Conservation (phyloP, 2,888 invertebrate species). For the Eristalis tenax region DNA sequence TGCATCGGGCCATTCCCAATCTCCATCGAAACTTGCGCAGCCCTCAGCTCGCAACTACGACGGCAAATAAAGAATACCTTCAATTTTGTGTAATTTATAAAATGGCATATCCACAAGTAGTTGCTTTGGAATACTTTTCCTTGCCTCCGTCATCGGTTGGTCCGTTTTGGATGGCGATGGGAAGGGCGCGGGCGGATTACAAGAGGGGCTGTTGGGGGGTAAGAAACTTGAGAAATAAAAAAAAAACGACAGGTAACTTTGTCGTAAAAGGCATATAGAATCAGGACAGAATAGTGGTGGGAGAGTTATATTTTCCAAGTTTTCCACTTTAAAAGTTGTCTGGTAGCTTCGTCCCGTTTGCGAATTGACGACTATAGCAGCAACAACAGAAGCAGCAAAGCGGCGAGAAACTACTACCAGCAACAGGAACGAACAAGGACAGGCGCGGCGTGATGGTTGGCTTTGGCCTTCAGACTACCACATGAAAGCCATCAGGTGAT, state of each 20-base stretch:
- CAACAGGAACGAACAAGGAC: constrained; percentile 38
- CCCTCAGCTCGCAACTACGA: constrained; percentile 23
- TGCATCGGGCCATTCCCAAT: background rate
- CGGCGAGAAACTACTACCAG: constrained; percentile 12
- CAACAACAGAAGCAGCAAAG: constrained; percentile 1
- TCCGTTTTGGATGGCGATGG: background rate
- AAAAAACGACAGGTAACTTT: constrained; percentile 34
- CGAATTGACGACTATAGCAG: constrained; percentile 60
- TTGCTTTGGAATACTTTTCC: constrained; percentile 57
- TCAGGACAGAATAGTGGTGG: background rate
- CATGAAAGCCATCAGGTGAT: constrained; percentile 67
- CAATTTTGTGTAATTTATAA: constrained; percentile 72
- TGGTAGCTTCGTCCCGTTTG: constrained; percentile 57
- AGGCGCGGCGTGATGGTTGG: constrained; percentile 42
- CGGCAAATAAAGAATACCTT: constrained; percentile 70
- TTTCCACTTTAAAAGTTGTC: constrained; percentile 72
- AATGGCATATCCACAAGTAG: constrained; percentile 72
- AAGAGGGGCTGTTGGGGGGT: constrained; percentile 8
- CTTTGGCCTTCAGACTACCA: constrained; percentile 62
- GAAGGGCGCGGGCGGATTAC: background rate
- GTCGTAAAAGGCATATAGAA: constrained; percentile 22
- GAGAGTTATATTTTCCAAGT: constrained; percentile 70
- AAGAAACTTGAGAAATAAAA: constrained; percentile 60
- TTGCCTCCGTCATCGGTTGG: background rate
- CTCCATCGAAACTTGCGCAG: background rate